phyloP scores from a whole-genome alignment of 2,888 invertebrate species.

The Serripes groenlandicus region DNA sequence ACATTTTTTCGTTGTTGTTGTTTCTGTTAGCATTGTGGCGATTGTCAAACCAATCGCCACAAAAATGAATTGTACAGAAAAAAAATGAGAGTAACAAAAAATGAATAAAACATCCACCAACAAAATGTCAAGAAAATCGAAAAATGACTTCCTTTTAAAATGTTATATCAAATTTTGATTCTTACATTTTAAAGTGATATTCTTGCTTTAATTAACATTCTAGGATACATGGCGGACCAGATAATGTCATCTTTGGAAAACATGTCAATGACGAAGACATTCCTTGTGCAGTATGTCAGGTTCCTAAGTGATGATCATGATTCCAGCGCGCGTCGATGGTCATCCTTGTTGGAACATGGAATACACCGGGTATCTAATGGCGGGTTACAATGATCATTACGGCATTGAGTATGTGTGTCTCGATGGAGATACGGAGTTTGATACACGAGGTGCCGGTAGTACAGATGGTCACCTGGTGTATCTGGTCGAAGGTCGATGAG shows the following conservation, averaged over 20 bases:
- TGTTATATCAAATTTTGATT: too few species aligned
- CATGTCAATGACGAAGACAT: not conserved
- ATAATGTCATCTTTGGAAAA: too few species aligned
- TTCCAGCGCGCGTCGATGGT: not conserved
- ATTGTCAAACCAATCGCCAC: too few species aligned
- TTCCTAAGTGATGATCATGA: conserved; percentile 2
- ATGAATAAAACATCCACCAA: too few species aligned
- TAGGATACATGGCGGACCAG: not conserved
- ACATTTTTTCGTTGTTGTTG: too few species aligned
- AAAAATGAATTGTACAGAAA: too few species aligned
- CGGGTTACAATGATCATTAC: not conserved
- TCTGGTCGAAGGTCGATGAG: conserved; percentile 1
- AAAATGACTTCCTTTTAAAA: too few species aligned
- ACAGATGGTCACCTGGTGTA: not conserved
- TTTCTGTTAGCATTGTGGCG: too few species aligned
- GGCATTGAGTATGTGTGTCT: not conserved
- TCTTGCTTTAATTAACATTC: too few species aligned
- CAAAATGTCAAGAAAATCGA: too few species aligned
- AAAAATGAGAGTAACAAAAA: too few species aligned
- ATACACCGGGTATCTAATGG: conserved; percentile 11
- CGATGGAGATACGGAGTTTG: conserved; percentile 4
- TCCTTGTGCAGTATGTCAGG: conserved; percentile 12
- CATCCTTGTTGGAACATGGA: not conserved
- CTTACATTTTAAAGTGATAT: too few species aligned
- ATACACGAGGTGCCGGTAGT: not conserved